Base-by-base conservation (phyloP, 2,113 vertebrate genomes). In the Holacanthus passer region DNA sequence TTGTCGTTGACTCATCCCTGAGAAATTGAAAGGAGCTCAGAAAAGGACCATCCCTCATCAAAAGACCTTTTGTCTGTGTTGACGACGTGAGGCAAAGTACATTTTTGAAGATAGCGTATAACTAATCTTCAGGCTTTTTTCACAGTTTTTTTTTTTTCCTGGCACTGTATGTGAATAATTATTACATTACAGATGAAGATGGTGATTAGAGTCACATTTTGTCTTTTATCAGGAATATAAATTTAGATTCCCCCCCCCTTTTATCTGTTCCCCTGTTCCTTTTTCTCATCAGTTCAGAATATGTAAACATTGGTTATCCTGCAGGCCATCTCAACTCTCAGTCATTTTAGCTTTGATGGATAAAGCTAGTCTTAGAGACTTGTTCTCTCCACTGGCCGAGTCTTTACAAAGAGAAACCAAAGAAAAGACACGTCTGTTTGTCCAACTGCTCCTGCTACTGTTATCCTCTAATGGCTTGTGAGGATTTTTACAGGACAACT, bases 401-500 rank as follows among this genome's bases (percentile, higher is more conserved):
- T 74, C 45, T 73, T 74, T 52, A 79, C 37, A 70, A 84, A 79
- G 58, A 77, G 17, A 85, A 63, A 53, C 16, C 45, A 50, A 84
- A 76, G 50, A 74, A 81, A 77, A 64, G 58, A 62, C 65, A 53
- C 1, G n/a, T 82, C 47, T 77, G 73, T 86, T 90, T 83, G 81
- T 88, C 83, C 83, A 83, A 14, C 43, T 69, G 77, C 83, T 79
- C 12, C 75, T 81, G 66, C 77, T 85, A 50, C 77, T 79, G 85
- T 90, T 92, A 86, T 91, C 86, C 79, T 83, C 77, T 94, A 84
- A 92, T 84, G 88, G 75, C 84, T 86, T 80, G 81, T 89, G 92
- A 93, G 92, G 90, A 90, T 91, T 91, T 90, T 89, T 92, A 85
- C 94, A 91, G 91, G 87, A 93, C 92, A 90, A 92, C 89, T 90